Conservation (phyloP, 2,888 invertebrate species). For the Lydus trimaculatus region DNA sequence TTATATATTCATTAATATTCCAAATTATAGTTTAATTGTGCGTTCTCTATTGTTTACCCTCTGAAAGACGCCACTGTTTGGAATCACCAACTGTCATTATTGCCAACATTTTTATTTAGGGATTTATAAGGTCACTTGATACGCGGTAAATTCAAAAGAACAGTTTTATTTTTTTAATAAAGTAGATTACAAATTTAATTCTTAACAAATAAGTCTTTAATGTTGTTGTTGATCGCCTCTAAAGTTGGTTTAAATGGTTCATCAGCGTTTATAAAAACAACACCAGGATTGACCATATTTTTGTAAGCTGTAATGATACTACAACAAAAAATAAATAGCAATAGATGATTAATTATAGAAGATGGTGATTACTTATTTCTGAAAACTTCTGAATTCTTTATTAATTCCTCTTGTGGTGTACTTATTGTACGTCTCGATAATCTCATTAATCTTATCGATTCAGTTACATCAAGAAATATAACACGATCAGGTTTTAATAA, state of each 20-base stretch:
- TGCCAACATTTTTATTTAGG: too few relatives aligned
- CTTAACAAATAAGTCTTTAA: conserved; percentile 27
- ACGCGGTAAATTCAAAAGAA: neutral
- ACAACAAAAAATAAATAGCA: conserved; percentile 12
- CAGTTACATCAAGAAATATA: conserved; percentile 58
- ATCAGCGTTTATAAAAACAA: conserved; percentile 33
- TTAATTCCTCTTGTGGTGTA: conserved; percentile 52
- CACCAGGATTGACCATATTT: conserved; percentile 37
- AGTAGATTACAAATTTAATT: neutral
- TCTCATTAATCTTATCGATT: conserved; percentile 54
- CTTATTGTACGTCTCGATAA: conserved; percentile 46
- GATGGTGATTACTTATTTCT: conserved; percentile 51
- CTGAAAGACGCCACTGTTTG: too few relatives aligned
- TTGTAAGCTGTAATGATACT: conserved; percentile 38
- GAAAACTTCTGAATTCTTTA: conserved; percentile 46
- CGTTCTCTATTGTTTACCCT: too few relatives aligned
- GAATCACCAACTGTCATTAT: too few relatives aligned
- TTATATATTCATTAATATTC: too few relatives aligned
- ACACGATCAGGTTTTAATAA: conserved; percentile 59
- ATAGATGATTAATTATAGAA: neutral
- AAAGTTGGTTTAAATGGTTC: conserved; percentile 20
- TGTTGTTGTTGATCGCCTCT: conserved; percentile 20
- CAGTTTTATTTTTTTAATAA: neutral
- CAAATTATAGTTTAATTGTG: too few relatives aligned
- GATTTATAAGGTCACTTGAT: too few relatives aligned